Evolutionary conservation across 2,797 vertebrate genomes (phyloP).

Genomic region (Falco naumanni): DNA sequence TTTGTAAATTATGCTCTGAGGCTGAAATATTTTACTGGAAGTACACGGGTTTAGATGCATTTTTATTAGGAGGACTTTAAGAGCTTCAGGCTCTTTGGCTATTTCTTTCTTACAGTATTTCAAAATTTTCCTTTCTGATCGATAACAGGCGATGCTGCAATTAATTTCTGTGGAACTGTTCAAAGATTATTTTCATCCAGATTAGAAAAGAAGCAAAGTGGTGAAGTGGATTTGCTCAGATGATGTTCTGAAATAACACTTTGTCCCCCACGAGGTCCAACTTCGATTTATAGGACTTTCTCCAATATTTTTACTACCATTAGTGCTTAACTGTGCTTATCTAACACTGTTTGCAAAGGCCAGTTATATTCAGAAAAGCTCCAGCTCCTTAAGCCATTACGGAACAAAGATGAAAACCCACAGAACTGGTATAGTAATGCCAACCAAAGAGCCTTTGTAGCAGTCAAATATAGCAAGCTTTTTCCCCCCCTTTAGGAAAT

Average conservation of each 20-base stretch:
- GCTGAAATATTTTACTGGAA: neutral
- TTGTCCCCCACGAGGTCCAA: neutral
- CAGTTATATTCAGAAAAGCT: neutral
- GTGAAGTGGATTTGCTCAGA: neutral
- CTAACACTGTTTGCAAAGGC: neutral
- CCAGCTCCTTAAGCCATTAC: neutral
- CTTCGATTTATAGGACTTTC: neutral
- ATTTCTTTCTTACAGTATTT: neutral
- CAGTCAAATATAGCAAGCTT: neutral
- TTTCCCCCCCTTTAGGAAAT: neutral
- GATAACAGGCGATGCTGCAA: neutral
- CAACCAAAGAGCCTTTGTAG: neutral
- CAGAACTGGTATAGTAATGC: neutral
- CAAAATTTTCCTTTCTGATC: neutral
- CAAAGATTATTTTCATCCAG: neutral
- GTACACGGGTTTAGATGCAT: neutral
- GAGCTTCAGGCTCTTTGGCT: neutral
- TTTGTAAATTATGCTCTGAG: neutral
- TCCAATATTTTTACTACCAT: neutral
- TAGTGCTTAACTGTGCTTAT: neutral
- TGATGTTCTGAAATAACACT: neutral
- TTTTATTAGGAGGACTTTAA: neutral
- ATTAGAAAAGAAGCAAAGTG: neutral
- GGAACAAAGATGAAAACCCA: neutral
- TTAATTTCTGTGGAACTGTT: neutral